Evolutionary conservation across 2,888 invertebrate species (phyloP).

Genomic region (Odiellus spinosus): DNA sequence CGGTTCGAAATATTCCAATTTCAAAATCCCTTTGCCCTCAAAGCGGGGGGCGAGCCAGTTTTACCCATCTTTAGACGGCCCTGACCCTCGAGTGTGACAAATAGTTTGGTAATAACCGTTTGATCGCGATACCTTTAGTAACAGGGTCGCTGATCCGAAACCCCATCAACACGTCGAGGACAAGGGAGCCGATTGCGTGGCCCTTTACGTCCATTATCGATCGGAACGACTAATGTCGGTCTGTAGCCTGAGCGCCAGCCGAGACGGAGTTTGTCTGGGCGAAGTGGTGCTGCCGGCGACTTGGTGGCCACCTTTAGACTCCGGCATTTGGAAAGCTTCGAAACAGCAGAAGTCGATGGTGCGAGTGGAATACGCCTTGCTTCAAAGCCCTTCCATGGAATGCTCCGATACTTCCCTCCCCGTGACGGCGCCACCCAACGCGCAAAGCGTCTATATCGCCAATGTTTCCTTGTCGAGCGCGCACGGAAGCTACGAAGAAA

Average conservation of each 20-base stretch:
- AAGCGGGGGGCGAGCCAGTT: too few species aligned
- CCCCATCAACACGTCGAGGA: background rate
- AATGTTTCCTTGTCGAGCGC: constrained; percentile 57
- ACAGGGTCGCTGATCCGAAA: constrained; percentile 13
- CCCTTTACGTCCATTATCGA: constrained; percentile 27
- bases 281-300: constrained; percentile 70
- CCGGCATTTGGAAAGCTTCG: constrained; percentile 13
- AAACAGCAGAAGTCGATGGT: constrained; percentile 36
- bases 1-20: too few species aligned
- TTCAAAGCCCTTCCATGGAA: constrained; percentile 27
- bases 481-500: constrained; percentile 63
- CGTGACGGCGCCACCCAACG: constrained; percentile 52
- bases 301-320: constrained; percentile 53
- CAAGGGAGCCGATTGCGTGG: constrained; percentile 13
- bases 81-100: too few species aligned
- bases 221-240: constrained; percentile 54
- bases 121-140: too few species aligned
- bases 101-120: too few species aligned
- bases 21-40: too few species aligned
- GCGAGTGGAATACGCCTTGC: constrained; percentile 69
- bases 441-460: constrained; percentile 34
- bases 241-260: constrained; percentile 73
- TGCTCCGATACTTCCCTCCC: constrained; percentile 25
- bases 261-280: constrained; percentile 81
- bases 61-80: too few species aligned